A percentile compares a stretch with the other conserved stretches of the same genome.
phyloP scores from a whole-genome alignment of 2,113 vertebrate species.

The Dicrurus megarhynchus region DNA sequence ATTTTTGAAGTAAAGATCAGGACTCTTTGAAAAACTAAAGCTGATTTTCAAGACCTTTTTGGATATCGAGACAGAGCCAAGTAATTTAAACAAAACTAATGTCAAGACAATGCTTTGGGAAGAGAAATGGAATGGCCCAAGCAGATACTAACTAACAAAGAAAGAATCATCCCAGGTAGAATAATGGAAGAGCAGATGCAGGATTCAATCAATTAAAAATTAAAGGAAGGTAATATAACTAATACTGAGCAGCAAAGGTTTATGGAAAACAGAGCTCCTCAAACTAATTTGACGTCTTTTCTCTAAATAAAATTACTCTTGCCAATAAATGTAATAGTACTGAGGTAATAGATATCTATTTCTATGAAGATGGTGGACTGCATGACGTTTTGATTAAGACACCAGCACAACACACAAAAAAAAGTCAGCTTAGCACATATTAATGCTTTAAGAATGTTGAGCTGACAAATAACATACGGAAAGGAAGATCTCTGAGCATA shows the following conservation, averaged over 20 bases:
- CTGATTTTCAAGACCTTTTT: background rate
- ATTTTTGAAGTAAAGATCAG: background rate
- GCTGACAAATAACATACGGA: background rate
- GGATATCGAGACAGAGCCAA: background rate
- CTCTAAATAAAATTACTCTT: conserved; percentile 54
- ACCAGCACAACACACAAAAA: background rate
- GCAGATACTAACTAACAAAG: background rate
- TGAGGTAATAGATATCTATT: conserved; percentile 18
- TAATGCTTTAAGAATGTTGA: background rate
- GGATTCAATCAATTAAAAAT: conserved; percentile 41
- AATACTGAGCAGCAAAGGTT: conserved; percentile 20
- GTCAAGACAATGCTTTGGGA: background rate
- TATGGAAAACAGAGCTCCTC: conserved; percentile 60
- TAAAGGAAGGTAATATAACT: conserved; percentile 43
- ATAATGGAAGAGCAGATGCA: background rate
- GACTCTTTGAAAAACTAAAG: background rate
- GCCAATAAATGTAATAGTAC: conserved; percentile 43
- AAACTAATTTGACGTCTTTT: conserved; percentile 57
- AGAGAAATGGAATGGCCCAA: background rate
- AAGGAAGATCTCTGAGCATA: background rate
- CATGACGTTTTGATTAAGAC: conserved; percentile 13
- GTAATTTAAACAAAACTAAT: background rate
- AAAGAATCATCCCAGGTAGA: background rate
- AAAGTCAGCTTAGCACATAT: background rate
- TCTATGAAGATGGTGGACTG: background rate